A percentile compares a stretch with the other conserved stretches of the same genome.
Evolutionary conservation across 1,140 invertebrate genomes (phyloP).

Genomic region (Drosophila suzukii): DNA sequence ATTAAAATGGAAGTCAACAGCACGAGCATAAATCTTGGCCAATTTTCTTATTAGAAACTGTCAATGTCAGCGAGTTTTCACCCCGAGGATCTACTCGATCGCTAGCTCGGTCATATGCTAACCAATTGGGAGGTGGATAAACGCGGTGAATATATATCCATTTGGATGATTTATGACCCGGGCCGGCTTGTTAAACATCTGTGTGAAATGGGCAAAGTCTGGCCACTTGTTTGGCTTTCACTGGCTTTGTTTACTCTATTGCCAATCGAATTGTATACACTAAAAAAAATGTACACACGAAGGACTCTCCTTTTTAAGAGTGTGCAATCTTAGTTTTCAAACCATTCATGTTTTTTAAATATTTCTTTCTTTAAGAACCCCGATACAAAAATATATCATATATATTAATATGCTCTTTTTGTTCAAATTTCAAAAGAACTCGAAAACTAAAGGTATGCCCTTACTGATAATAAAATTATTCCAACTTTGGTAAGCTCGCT

Average conservation of each 20-base stretch:
- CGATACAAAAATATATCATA: too few species aligned
- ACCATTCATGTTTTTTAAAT: too few species aligned
- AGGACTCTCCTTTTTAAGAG: too few species aligned
- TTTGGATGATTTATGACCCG: conserved; percentile 78
- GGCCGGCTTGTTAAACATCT: conserved; percentile 75
- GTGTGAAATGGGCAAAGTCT: conserved; percentile 70
- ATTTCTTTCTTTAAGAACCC: too few species aligned
- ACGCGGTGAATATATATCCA: conserved; percentile 52
- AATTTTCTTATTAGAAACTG: conserved; percentile 79
- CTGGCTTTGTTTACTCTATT: conserved; percentile 65
- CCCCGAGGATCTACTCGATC: conserved; percentile 38
- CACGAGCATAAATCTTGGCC: conserved; percentile 65
- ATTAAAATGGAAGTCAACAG: conserved; percentile 64
- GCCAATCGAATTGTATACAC: conserved; percentile 45
- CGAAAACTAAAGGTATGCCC: too few species aligned
- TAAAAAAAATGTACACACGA: background rate
- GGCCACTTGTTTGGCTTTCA: conserved; percentile 63
- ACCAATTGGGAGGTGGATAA: conserved; percentile 51
- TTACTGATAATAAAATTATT: too few species aligned
- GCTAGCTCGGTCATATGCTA: conserved; percentile 37
- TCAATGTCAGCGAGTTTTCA: conserved; percentile 72
- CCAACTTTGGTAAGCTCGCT: too few species aligned
- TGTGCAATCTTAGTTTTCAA: too few species aligned
- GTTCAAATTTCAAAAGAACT: too few species aligned
- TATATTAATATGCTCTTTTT: too few species aligned